Evolutionary conservation across 2,888 invertebrate species (phyloP).

Genomic region (Saturnia japonica): DNA sequence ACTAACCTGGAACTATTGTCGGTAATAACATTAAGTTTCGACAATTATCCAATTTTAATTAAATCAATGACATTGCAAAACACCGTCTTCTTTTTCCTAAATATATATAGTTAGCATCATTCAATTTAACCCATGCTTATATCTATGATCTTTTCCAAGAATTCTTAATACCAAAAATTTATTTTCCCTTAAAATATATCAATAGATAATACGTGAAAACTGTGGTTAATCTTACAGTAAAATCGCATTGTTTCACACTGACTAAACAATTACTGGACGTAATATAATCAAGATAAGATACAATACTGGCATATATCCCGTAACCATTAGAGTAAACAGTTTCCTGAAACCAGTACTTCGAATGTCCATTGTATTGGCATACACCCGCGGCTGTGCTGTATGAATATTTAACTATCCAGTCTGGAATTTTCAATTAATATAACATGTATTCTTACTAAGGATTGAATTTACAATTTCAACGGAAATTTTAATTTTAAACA

Average conservation of each 20-base stretch:
- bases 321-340: slow-evolving; percentile 5
- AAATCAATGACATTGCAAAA: too few species aligned
- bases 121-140: too few species aligned
- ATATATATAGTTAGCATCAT: too few species aligned
- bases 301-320: not conserved
- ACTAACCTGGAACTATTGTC: too few species aligned
- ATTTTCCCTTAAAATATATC: not conserved
- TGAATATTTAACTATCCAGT: not conserved
- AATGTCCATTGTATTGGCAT: not conserved
- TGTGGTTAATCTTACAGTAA: not conserved
- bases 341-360: not conserved
- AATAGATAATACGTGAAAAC: not conserved
- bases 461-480: not conserved
- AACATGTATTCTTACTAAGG: not conserved
- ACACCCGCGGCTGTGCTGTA: not conserved
- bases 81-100: too few species aligned
- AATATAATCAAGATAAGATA: not conserved
- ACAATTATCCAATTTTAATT: too few species aligned
- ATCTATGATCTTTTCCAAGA: too few species aligned
- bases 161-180: too few species aligned
- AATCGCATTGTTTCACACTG: not conserved
- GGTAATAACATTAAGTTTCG: too few species aligned
- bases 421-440: slow-evolving; percentile 7
- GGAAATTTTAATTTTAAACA: not conserved
- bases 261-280: not conserved